Evolutionary conservation across 2,797 vertebrate species (phyloP), one percentile per base, ranked within the genome.

Genomic region (Pogoniulus pusillus): DNA sequence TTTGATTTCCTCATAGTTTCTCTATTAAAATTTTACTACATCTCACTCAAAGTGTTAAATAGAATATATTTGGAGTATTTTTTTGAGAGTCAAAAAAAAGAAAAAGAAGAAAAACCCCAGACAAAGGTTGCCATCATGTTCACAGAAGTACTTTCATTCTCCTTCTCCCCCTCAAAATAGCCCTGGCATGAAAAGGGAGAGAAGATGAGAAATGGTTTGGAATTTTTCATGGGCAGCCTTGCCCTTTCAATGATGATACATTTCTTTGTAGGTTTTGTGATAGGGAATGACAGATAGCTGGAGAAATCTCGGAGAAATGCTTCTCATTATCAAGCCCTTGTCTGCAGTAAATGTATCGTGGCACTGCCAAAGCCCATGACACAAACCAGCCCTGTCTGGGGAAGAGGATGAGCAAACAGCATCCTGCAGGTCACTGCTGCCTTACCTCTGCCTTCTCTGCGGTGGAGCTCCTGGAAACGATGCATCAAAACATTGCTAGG

Each of bases 211-310:
- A 93, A 86, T 55, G n/a, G 45, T 86, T 84, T 71, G 78, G 57
- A 73, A 88, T 94, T 92, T 95, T 89, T 95, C 82, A 90, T 71
- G 74, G 58, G 65, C 89, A 91, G 86, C 88, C 88, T 96, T 92
- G 57, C 49, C 83, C 77, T 95, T 94, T 95, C 91, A 88, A 71
- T 68, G 74, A 75, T n/a, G 78, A 85, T 90, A 82, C 34, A 85
- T 82, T 85, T 91, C 87, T 91, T 92, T 91, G 87, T 82, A 90
- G 22, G 80, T 94, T 92, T 93, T 93, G 65, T 91, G 79, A 90
- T 65, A 88, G 37, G 51, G 92, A 92, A 92, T 93, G 85, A 93
- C 89, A 92, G 63, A 74, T 35, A 82, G 77, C 70, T 84, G 62
- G 68, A 92, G 93, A 95, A 94, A 85, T 74, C 64, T 94, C 65